Conservation (phyloP, 92 coral and sea anemone genomes). For the Porites divaricata region DNA sequence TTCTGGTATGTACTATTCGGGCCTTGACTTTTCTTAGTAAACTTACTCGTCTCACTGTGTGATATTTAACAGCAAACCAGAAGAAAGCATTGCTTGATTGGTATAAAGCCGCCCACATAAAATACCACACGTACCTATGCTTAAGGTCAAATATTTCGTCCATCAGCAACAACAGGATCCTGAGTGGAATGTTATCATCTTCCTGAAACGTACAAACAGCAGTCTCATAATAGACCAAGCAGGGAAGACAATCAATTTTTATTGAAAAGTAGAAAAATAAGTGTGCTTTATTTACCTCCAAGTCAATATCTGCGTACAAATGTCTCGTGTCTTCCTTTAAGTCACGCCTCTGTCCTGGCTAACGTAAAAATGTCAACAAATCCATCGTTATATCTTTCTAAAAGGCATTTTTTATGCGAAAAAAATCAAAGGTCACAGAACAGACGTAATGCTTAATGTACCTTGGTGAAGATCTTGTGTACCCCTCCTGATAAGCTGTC, state of each 20-base stretch:
- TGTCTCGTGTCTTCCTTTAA: conserved; percentile 82
- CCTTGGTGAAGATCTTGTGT: conserved; percentile 89
- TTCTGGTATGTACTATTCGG: too few relatives aligned
- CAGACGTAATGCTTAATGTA: conserved; percentile 2
- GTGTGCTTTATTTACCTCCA: conserved; percentile 67
- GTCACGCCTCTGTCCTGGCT: conserved; percentile 80
- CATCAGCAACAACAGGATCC: conserved; percentile 93
- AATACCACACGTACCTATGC: conserved; percentile 69
- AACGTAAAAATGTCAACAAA: conserved; percentile 10
- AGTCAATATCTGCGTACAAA: conserved; percentile 82
- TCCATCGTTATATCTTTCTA: not conserved
- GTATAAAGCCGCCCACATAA: too few relatives aligned
- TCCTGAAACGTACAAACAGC: conserved; percentile 42
- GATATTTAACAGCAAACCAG: too few relatives aligned
- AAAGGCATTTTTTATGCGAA: not conserved
- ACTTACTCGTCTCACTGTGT: too few relatives aligned
- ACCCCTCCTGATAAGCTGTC: conserved; percentile 95
- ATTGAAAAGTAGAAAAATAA: not conserved
- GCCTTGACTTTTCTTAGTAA: too few relatives aligned
- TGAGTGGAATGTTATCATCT: conserved; percentile 94
- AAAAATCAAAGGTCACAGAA: too few relatives aligned
- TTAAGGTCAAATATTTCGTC: conserved; percentile 97
- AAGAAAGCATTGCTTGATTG: too few relatives aligned
- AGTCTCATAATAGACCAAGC: not conserved
- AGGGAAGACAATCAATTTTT: too few relatives aligned